Evolutionary conservation across 2,113 vertebrate species (phyloP).

Genomic region (Puntigrus tetrazona): DNA sequence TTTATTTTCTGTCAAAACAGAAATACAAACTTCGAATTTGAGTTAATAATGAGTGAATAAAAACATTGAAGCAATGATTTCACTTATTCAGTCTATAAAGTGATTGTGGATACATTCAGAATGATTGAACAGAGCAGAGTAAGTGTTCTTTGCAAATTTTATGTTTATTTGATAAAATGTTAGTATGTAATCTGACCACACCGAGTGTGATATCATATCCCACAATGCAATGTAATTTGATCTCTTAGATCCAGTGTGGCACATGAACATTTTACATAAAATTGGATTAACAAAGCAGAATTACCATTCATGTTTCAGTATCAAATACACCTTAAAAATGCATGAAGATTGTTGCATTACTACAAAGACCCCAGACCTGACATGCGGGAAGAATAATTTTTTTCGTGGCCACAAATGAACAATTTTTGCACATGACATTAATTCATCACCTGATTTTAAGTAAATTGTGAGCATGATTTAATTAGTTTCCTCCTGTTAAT

Average conservation of each 20-base stretch:
- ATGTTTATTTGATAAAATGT: background rate
- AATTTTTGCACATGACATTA: background rate
- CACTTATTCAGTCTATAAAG: background rate
- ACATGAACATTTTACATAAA: background rate
- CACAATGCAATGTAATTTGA: background rate
- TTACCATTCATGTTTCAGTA: background rate
- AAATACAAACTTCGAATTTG: slow-evolving; percentile 23
- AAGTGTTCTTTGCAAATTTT: background rate
- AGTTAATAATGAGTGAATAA: slow-evolving; percentile 8
- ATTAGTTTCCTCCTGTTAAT: too few relatives aligned
- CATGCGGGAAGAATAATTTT: background rate
- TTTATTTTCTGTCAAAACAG: slow-evolving; percentile 6
- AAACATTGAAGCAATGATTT: background rate
- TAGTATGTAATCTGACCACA: background rate
- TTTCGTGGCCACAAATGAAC: background rate
- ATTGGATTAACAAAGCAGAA: background rate
- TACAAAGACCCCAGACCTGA: background rate
- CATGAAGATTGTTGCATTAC: background rate
- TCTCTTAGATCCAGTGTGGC: background rate
- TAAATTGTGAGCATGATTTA: background rate
- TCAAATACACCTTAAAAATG: background rate
- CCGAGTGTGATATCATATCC: background rate
- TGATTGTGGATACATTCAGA: background rate
- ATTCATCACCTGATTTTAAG: background rate
- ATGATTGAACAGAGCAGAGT: background rate